phyloP scores from a whole-genome alignment of 2,797 vertebrate species.

The Enoplosus armatus region DNA sequence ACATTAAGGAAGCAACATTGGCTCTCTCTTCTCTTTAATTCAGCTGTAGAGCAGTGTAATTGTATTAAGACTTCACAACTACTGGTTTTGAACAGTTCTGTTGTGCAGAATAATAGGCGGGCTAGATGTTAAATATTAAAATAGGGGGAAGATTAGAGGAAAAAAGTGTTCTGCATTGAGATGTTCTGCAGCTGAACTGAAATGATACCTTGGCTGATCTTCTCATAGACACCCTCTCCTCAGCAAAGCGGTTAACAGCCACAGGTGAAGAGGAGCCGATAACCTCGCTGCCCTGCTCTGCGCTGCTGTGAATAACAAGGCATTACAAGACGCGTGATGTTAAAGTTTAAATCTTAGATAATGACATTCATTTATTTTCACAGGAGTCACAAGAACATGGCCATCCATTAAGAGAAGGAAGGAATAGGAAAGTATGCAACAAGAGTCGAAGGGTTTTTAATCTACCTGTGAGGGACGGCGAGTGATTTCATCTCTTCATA shows the following conservation, averaged over 20 bases:
- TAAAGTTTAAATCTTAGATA: background rate
- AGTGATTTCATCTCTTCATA: constrained; percentile 88
- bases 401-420: background rate
- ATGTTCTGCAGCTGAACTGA: too few species aligned
- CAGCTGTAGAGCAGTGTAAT: background rate
- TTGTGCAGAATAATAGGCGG: background rate
- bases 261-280: constrained; percentile 63
- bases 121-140: too few species aligned
- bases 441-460: background rate
- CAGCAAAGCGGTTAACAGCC: constrained; percentile 71
- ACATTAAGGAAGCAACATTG: background rate
- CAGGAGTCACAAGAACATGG: background rate
- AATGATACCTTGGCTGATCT: constrained; percentile 79
- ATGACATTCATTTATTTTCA: background rate
- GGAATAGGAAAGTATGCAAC: background rate
- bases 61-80: background rate
- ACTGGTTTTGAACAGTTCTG: background rate
- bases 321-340: background rate
- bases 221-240: constrained; percentile 79
- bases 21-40: background rate
- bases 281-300: constrained; percentile 54
- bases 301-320: constrained; percentile 54
- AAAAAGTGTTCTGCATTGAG: too few species aligned
- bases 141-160: too few species aligned
- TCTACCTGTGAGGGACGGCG: constrained; percentile 80